Base-by-base conservation (phyloP, 2,113 vertebrate genomes). In the Pterophyllum scalare region DNA sequence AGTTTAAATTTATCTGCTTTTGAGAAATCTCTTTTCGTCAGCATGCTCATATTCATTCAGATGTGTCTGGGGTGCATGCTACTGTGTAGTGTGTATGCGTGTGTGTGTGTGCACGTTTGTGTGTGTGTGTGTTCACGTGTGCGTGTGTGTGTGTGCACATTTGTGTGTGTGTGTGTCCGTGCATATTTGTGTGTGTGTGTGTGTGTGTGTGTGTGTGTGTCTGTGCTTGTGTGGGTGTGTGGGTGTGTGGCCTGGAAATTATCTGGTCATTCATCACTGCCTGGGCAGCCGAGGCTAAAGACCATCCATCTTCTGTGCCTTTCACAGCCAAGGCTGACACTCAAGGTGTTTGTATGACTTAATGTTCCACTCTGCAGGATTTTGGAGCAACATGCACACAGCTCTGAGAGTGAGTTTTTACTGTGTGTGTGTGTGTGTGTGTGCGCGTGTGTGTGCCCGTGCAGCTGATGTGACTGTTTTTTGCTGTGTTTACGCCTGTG, bases 321-420 rank as follows among this genome's bases (percentile, higher is more conserved):
- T 87, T 93, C 85, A 82, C 87, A 91, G 91, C 92, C 94, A 94
- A 92, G 94, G 93, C 94, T 96, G 95, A 94, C 94, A 95, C 93
- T 94, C 92, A 95, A 95, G 94, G 94, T 95, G 93, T 96, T 96
- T 94, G 94, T 95, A 95, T 95, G 94, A 94, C 94, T 96, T 95
- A 95, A 96, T 95, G 94, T 92, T 91, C 88, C 82, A 90, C 89
- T 91, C 92, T 89, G 75, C 85, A 86, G 89, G 87, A 88, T 88
- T 92, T 88, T 82, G 65, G 87, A 85, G 80, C 84, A 59, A 70
- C 58, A 8, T 62, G 19, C 87, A 72, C 83, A 43, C 60, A 26
- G 54, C 57, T 82, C 59, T 38, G 64, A 43, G 62, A 46, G 38
- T 9, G 38, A 26, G 15, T 24, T 43, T 65, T 43, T 65, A 15